Conservation (phyloP, 1,140 invertebrate species). For the Antheraea mylitta region DNA sequence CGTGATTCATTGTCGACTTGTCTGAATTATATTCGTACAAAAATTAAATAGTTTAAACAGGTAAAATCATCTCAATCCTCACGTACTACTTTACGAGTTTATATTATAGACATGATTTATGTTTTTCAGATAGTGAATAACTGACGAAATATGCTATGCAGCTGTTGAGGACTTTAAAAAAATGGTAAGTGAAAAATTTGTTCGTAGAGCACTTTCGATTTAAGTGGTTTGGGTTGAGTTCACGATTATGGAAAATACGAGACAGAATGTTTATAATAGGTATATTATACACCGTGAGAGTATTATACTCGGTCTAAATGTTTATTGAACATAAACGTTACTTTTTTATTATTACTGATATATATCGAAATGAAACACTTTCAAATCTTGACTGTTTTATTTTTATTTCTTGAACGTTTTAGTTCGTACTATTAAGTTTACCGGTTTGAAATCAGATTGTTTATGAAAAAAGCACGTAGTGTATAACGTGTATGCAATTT, state of each 20-base stretch:
- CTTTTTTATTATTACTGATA: no score
- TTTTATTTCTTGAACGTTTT: no score
- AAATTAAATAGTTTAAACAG: neutral
- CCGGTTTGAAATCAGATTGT: no score
- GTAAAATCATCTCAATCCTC: conserved; percentile 9
- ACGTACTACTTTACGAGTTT: neutral
- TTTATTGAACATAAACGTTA: no score
- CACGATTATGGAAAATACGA: conserved; percentile 19
- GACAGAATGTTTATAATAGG: neutral
- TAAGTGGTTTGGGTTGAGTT: conserved; percentile 9
- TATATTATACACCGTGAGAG: neutral
- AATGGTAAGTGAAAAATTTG: conserved; percentile 32
- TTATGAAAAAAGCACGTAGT: no score
- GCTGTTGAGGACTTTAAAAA: conserved; percentile 27
- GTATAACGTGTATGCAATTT: no score
- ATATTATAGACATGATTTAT: conserved; percentile 5
- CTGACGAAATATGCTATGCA: conserved; percentile 28
- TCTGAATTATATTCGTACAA: conserved; percentile 5
- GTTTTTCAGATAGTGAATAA: conserved; percentile 16
- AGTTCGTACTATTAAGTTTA: no score
- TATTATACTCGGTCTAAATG: neutral
- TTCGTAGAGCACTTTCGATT: conserved; percentile 7
- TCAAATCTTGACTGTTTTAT: no score
- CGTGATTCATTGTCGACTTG: conserved; percentile 25
- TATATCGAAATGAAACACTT: no score